phyloP scores from a whole-genome alignment of 2,113 vertebrate genomes.

The Gadus macrocephalus region DNA sequence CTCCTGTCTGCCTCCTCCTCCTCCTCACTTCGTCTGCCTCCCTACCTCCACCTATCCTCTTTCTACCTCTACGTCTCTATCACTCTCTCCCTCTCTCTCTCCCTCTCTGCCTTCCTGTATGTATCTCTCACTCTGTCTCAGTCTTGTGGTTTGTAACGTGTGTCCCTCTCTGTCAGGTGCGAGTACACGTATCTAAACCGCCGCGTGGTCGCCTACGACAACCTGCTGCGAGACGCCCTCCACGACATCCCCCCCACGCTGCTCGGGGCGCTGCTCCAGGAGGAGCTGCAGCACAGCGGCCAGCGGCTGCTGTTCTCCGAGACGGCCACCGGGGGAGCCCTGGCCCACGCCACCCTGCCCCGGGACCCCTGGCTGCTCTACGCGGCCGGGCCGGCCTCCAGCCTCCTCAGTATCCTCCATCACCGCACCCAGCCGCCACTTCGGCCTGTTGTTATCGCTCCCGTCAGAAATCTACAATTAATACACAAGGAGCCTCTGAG shows the following conservation, averaged over 20 bases:
- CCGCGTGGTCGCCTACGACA: constrained; percentile 46
- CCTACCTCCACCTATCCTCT: too few species aligned
- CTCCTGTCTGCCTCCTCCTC: too few species aligned
- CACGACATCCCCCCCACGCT: constrained; percentile 64
- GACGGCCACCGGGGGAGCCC: constrained; percentile 70
- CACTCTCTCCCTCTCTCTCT: too few species aligned
- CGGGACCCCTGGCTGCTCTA: constrained; percentile 71
- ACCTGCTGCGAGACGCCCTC: constrained; percentile 62
- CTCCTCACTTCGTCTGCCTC: too few species aligned
- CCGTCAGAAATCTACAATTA: too few species aligned
- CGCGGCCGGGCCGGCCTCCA: constrained; percentile 56
- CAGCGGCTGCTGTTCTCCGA: constrained; percentile 63
- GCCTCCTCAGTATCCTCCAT: constrained; percentile 80
- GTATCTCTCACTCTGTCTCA: neutral
- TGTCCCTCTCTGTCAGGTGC: constrained; percentile 44
- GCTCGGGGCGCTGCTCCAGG: constrained; percentile 66
- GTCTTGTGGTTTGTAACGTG: neutral
- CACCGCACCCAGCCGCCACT: too few species aligned
- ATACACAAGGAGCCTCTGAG: too few species aligned
- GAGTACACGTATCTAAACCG: constrained; percentile 14
- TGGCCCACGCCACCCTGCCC: constrained; percentile 64
- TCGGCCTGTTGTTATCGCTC: too few species aligned
- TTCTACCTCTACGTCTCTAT: too few species aligned
- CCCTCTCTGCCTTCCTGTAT: too few species aligned
- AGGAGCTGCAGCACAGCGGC: constrained; percentile 72